Base-by-base conservation (phyloP, 2,113 vertebrate genomes). In the Cranoglanis bouderius region DNA sequence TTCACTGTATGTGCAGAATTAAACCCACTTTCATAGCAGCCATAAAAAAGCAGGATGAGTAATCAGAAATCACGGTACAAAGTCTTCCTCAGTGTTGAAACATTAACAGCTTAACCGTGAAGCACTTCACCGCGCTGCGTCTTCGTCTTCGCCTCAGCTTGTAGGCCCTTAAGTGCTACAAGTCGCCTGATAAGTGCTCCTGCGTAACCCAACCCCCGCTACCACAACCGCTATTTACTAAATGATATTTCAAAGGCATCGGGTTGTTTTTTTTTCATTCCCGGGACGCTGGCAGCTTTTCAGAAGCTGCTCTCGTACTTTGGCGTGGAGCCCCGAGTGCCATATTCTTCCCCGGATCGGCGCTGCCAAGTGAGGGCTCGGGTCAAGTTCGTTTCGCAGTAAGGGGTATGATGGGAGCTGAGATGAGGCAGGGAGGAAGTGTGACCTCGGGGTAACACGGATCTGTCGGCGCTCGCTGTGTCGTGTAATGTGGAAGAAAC, bases 181-280 rank as follows among this genome's bases (percentile, higher is more conserved):
- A 92, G 91, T 93, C 88, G 88, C 91, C 90, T 90, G 91, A 90
- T 90, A 89, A 89, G 89, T 87, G 89, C 80, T 55, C 46, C 51
- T 16, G 72, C 91, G 93, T 92, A 94, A 94, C 43, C 57, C 21
- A 90, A 94, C 81, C 84, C 91, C 57, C 88, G 82, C 85, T 89
- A 86, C 87, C 90, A 85, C 89, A 87, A 70, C 93, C 90, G 90
- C 93, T 91, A 94, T 95, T 93, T 91, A 92, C 92, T 92, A 92
- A 95, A 95, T 94, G 94, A 93, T 94, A 93, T 95, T 94, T 94
- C 93, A 95, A 93, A 93, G 90, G 91, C 93, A 93, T 94, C 94
- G 92, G 91, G 89, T 94, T 91, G 91, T 93, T 93, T 94, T 93
- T 93, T 91, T 90, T 91, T 63, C 87, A 6, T 80, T 86, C 84